Conservation (phyloP, 2,113 vertebrate species). For the Platysteira castanea region DNA sequence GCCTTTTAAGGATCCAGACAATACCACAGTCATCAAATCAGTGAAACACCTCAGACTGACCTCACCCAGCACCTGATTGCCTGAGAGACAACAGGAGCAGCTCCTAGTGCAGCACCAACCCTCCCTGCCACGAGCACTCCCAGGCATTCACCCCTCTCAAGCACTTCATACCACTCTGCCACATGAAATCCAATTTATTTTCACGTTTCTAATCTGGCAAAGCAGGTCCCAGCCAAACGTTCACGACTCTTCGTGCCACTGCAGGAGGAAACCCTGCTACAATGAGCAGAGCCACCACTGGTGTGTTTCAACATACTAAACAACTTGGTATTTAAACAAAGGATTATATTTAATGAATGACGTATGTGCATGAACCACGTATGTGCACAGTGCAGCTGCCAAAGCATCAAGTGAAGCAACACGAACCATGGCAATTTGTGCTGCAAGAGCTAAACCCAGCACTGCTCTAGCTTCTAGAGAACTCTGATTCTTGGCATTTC, state of each 20-base stretch:
- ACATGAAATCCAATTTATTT: not conserved
- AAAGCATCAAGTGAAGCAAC: not conserved
- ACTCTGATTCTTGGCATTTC: not conserved
- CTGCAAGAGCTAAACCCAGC: not conserved
- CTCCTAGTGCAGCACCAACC: not conserved
- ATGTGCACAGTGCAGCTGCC: not conserved
- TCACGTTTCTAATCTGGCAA: not conserved
- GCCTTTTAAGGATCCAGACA: not conserved
- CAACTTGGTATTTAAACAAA: not conserved
- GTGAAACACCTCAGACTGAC: not conserved
- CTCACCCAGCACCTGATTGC: fast-evolving
- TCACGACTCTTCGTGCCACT: fast-evolving
- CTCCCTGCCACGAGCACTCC: not conserved
- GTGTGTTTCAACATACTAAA: not conserved
- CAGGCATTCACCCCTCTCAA: fast-evolving
- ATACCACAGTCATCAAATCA: not conserved
- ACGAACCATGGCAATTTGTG: not conserved
- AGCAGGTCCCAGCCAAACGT: not conserved
- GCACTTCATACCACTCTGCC: fast-evolving
- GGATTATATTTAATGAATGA: not conserved
- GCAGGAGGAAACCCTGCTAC: not conserved
- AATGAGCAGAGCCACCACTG: not conserved
- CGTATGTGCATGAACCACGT: not conserved
- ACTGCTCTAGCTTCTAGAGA: not conserved
- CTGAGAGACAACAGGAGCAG: not conserved